Percentiles rank a stretch among this genome's conserved stretches.
Conservation (phyloP, 2,113 vertebrate species). For the Aspiorhynchus laticeps region DNA sequence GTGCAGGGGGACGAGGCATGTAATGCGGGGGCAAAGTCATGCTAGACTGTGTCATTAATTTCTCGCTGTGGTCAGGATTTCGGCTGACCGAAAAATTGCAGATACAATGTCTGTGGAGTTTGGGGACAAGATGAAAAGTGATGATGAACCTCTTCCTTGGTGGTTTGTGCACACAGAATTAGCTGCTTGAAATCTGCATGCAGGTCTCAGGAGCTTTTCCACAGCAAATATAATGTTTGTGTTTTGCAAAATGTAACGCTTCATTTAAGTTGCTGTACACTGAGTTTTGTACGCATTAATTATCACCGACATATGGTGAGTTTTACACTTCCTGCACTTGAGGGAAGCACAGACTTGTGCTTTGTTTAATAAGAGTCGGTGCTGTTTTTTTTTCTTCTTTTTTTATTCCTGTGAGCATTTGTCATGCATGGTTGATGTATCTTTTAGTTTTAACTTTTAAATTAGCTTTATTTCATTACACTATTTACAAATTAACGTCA, state of each 20-base stretch:
- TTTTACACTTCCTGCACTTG: conserved; percentile 22
- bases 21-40: conserved; percentile 27
- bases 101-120: not conserved
- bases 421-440: conserved; percentile 11
- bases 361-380: conserved; percentile 3
- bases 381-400: not conserved
- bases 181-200: not conserved
- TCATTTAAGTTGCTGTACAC: conserved; percentile 13
- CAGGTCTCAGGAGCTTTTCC: conserved; percentile 1
- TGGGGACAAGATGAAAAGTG: conserved; percentile 17
- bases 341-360: not conserved
- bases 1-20: not conserved
- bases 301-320: conserved; percentile 23
- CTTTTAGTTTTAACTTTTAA: conserved; percentile 18
- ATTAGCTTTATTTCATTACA: conserved; percentile 24
- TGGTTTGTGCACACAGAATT: not conserved
- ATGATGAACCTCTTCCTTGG: conserved; percentile 21
- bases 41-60: conserved; percentile 29
- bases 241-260: conserved; percentile 12
- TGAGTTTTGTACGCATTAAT: conserved; percentile 7
- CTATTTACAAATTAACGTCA: not conserved
- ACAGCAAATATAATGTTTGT: not conserved
- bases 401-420: conserved; percentile 10
- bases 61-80: conserved; percentile 19
- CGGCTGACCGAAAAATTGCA: conserved; percentile 20